Conservation (phyloP, 2,113 vertebrate species). For the Pseudorasbora parva region DNA sequence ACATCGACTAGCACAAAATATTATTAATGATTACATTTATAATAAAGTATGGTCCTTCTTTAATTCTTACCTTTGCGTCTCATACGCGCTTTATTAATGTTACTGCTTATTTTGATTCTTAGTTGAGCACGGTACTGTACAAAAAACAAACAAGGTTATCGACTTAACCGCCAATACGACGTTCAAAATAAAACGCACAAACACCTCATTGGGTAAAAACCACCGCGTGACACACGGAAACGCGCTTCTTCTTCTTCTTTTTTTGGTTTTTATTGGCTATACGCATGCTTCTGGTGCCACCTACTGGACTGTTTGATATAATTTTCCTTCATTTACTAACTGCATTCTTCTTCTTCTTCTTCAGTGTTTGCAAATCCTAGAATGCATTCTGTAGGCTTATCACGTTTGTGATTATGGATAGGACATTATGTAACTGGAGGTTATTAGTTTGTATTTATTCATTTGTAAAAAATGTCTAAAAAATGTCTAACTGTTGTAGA, state of each 20-base stretch:
- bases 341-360: too few species aligned
- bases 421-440: too few species aligned
- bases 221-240: not conserved
- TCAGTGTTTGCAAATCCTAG: not conserved
- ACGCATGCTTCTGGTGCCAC: not conserved
- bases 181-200: constrained; percentile 66
- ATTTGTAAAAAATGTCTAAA: too few species aligned
- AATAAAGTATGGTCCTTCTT: not conserved
- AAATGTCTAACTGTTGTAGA: too few species aligned
- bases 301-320: not conserved
- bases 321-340: not conserved
- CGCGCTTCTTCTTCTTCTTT: not conserved
- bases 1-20: not conserved
- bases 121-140: not conserved
- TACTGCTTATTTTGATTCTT: not conserved
- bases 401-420: too few species aligned
- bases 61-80: not conserved
- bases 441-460: too few species aligned
- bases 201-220: constrained; percentile 61
- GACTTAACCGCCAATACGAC: constrained; percentile 60
- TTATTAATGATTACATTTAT: not conserved
- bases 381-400: not conserved
- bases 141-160: not conserved
- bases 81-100: not conserved
- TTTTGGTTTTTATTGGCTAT: constrained; percentile 6